Evolutionary conservation across 2,888 invertebrate genomes (phyloP).

Genomic region (Seladonia tumulorum): DNA sequence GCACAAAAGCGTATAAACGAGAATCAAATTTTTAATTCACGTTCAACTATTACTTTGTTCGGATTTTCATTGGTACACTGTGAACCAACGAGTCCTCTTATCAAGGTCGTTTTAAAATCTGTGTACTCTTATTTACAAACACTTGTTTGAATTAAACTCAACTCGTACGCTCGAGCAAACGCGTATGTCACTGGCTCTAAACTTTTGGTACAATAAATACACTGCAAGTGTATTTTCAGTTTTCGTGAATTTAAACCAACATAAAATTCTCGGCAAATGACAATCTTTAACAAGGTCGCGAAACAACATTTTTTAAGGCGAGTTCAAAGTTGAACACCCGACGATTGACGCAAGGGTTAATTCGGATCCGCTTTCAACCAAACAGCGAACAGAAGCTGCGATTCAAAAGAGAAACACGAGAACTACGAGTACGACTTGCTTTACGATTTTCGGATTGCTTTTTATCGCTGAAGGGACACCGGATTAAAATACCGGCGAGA

Average conservation of each 20-base stretch:
- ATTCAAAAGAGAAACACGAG: not conserved
- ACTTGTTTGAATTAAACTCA: not conserved
- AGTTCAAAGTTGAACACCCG: not conserved
- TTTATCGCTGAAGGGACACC: not conserved
- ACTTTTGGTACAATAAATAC: not conserved
- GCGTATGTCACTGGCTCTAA: not conserved
- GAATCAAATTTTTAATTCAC: not conserved
- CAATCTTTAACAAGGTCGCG: not conserved
- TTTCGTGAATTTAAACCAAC: not conserved
- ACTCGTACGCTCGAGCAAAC: not conserved
- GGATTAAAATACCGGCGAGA: not conserved
- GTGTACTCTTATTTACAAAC: not conserved
- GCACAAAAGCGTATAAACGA: too few relatives aligned
- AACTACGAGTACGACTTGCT: not conserved
- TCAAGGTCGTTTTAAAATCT: not conserved
- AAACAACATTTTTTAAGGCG: not conserved
- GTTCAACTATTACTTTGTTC: not conserved
- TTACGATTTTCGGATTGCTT: not conserved
- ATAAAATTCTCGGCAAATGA: not conserved
- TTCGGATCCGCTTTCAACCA: not conserved
- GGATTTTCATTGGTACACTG: not conserved
- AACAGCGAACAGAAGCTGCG: not conserved
- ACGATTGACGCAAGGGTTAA: not conserved
- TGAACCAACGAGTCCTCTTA: not conserved
- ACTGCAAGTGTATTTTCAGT: not conserved